phyloP scores from a whole-genome alignment of 2,888 invertebrate genomes.

The Brachyptera putata region DNA sequence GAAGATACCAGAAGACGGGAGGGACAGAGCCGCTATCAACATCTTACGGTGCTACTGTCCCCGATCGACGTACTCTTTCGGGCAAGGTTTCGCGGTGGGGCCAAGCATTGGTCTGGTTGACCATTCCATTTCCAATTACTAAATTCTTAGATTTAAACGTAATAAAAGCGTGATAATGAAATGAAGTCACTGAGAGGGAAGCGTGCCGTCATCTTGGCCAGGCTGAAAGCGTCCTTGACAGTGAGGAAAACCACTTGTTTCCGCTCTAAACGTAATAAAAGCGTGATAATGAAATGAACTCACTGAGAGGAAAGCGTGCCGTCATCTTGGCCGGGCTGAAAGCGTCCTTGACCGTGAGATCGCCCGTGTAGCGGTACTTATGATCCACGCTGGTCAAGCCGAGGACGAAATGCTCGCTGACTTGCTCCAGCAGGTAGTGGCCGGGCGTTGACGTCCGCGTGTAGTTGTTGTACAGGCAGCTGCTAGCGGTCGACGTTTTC shows the following conservation, averaged over 20 bases:
- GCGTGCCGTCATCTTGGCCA: conserved; percentile 68
- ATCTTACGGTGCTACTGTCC: no score
- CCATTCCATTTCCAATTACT: no score
- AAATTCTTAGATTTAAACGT: no score
- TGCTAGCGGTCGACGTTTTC: conserved; percentile 76
- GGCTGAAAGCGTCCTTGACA: conserved; percentile 49
- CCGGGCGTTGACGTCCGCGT: conserved; percentile 64
- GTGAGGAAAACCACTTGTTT: no score
- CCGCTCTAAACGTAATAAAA: no score
- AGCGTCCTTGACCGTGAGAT: conserved; percentile 54
- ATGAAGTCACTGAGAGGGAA: conserved; percentile 81
- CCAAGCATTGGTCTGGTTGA: no score
- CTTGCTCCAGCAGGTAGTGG: conserved; percentile 64
- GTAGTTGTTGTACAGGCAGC: conserved; percentile 76
- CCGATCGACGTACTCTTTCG: no score
- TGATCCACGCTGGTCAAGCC: conserved; percentile 72
- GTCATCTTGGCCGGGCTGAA: conserved; percentile 62
- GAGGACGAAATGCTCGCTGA: conserved; percentile 58
- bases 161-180: no score
- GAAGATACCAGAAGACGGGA: no score
- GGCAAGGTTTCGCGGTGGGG: no score
- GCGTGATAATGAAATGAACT: no score
- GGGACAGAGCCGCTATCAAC: no score
- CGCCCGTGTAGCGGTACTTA: conserved; percentile 73
- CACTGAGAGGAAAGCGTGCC: conserved; percentile 74